Evolutionary conservation across 1,140 invertebrate genomes (phyloP), one percentile per base, ranked within the genome.

Genomic region (Drosophila paulistorum): DNA sequence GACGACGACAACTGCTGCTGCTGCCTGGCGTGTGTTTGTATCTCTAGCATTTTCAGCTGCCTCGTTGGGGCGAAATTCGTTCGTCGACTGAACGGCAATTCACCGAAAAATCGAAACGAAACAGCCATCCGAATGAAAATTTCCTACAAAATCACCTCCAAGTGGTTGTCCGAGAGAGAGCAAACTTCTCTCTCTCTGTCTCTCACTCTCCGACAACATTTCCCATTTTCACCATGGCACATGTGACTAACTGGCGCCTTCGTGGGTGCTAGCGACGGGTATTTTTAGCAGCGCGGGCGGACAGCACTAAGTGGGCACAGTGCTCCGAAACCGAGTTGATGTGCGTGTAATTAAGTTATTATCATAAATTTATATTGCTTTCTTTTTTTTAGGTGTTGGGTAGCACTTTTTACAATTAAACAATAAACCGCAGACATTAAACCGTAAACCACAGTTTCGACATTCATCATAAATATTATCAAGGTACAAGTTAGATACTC

Each of bases 1-100:
- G 37, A 39, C 37, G 11, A 39, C 74, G 51, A 65, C 82, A 77
- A 69, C 70, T 71, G 48, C 42, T 23, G 20, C 45, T 71, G 57
- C 58, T 71, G 64, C 10, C 45, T 78, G 45, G 63, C 67, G 42
- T 71, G 63, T 41, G 45, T 77, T 55, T 65, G 65, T 57, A 41
- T 77, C 59, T 74, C 71, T 70, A 65, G 58, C 45, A 67, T 78
- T 77, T 74, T 71, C 65, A 77, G 71, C 67, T 74, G 59, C 70
- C 78, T 87, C 83, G 83, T 73, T 87, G 83, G 80, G 83, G 83
- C 84, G 68, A 86, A 86, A 77, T 73, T 79, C 74, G 81, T 69
- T 68, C 66, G 78, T 67, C 79, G 83, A 86, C 83, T 86, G 83
- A 77, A 67, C 66, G 62, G 59, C 71, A n/a, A 42, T 26, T 26